These are phyloP conservation scores for Leptinotarsa rubiginosa DNA, from an alignment of 2,888 invertebrate species.

Conservation along the genomic window DNA sequence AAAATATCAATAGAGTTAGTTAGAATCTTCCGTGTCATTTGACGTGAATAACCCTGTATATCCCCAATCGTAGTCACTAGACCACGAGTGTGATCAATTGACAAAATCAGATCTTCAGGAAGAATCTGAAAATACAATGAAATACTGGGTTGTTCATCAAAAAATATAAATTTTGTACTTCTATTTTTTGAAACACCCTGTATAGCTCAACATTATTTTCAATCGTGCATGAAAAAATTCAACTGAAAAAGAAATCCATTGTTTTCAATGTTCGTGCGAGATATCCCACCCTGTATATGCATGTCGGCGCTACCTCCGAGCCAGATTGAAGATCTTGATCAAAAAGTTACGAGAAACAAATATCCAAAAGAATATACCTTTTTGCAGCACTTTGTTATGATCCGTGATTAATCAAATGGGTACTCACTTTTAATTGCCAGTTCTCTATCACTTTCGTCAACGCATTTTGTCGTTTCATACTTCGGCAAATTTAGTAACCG, in stretches of 20 bases:
- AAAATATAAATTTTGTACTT: neutral
- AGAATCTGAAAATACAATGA: neutral
- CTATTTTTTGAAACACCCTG: neutral
- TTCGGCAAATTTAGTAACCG: neutral
- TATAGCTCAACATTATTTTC: neutral
- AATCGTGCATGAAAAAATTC: too few relatives aligned
- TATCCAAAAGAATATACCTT: neutral
- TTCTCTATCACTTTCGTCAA: neutral
- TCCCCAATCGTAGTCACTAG: neutral
- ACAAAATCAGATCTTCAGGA: neutral
- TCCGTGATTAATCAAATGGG: neutral
- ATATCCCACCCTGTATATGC: neutral
- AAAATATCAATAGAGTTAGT: too few relatives aligned
- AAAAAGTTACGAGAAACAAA: neutral
- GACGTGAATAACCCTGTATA: neutral
- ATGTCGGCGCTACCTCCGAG: neutral
- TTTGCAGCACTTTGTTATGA: neutral
- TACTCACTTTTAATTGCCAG: neutral
- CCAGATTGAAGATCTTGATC: too few relatives aligned
- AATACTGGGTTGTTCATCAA: neutral
- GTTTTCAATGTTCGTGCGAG: neutral
- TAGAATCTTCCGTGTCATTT: neutral
- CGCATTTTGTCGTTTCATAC: neutral
- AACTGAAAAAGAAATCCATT: neutral
- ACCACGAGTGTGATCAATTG: neutral